A percentile compares a stretch with the other conserved stretches of the same genome.
phyloP scores from a whole-genome alignment of 2,113 vertebrate species.

The Apeltes quadracus region DNA sequence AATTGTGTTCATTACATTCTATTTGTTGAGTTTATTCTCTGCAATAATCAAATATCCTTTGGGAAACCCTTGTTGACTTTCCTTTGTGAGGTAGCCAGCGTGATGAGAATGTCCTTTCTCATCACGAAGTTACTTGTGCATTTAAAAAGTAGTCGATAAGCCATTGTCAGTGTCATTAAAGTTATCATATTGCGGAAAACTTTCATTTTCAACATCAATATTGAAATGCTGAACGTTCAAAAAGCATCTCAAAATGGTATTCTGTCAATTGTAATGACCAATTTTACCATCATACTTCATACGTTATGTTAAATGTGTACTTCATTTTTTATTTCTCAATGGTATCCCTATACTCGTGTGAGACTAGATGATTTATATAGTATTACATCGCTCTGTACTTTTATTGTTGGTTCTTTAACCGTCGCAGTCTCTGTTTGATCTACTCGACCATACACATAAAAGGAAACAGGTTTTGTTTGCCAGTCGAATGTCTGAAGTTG shows the following conservation, averaged over 20 bases:
- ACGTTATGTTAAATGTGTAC: background rate
- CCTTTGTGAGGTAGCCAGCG: no score
- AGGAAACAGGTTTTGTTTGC: constrained; percentile 12
- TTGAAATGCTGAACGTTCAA: no score
- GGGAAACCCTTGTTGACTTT: no score
- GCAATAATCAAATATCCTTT: background rate
- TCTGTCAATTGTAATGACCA: background rate
- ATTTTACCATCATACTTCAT: background rate
- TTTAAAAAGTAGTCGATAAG: background rate
- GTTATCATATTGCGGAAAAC: background rate
- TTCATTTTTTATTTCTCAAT: no score
- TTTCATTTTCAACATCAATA: background rate
- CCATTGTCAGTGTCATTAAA: background rate
- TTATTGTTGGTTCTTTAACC: background rate
- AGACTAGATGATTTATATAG: background rate
- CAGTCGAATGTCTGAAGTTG: constrained; percentile 4
- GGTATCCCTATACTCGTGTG: background rate
- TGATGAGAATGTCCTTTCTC: background rate
- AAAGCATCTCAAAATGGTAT: background rate
- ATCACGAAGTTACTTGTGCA: background rate
- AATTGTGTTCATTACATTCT: background rate
- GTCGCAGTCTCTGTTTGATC: background rate
- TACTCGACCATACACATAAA: background rate
- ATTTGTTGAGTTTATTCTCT: background rate
- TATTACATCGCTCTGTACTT: background rate